These are phyloP conservation scores for Glaucomys volans DNA, from an alignment of 2,113 vertebrate genomes.

Conservation along the genomic window DNA sequence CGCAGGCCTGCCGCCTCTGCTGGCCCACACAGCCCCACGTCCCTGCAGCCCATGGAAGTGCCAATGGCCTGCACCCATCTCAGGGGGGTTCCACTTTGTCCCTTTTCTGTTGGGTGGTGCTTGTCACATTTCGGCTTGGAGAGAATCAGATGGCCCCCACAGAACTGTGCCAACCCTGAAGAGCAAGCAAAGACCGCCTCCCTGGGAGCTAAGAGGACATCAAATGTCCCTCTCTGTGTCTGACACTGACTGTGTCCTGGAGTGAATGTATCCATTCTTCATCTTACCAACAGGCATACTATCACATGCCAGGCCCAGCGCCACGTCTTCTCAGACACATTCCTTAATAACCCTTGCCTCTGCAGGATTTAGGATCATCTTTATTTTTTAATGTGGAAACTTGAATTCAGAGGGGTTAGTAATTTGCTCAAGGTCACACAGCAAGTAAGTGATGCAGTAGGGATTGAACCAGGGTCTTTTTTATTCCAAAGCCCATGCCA, in stretches of 20 bases:
- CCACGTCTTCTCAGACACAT: fast-evolving
- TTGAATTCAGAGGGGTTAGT: neutral
- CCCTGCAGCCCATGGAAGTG: neutral
- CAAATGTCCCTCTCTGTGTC: neutral
- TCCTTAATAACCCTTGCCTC: neutral
- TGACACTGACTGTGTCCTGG: neutral
- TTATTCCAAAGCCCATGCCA: neutral
- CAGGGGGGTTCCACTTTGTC: neutral
- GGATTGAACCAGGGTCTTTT: neutral
- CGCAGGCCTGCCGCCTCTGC: fast-evolving
- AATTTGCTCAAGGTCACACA: neutral
- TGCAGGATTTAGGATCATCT: too few relatives aligned
- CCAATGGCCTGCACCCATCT: fast-evolving
- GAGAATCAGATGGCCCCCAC: neutral
- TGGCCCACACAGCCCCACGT: neutral
- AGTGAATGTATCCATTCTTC: neutral
- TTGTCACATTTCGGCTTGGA: neutral
- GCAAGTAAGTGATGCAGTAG: neutral
- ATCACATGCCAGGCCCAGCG: fast-evolving
- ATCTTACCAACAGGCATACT: neutral
- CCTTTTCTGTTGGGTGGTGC: neutral
- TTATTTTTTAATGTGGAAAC: neutral
- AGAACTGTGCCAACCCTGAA: too few relatives aligned
- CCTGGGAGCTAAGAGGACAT: fast-evolving
- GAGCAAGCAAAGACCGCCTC: neutral